Percentiles rank a stretch among this genome's conserved stretches.
Evolutionary conservation across 2,888 invertebrate genomes (phyloP).

Genomic region (Papilio demoleus): DNA sequence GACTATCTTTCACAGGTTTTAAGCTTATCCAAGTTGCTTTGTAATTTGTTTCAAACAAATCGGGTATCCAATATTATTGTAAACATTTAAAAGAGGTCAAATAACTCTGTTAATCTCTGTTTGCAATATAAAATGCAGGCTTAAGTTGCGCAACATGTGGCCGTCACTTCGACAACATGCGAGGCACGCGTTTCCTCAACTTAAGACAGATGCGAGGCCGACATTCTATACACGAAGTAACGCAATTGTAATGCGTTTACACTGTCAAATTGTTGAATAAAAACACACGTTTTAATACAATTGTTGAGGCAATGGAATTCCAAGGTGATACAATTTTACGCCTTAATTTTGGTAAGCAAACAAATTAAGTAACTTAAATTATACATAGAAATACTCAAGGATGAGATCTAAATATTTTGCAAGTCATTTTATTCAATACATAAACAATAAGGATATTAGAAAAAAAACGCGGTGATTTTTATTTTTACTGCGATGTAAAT

Average conservation of each 20-base stretch:
- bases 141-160: not conserved
- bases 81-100: not conserved
- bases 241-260: not conserved
- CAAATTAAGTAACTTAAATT: no score
- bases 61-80: no score
- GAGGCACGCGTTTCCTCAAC: conserved; percentile 30
- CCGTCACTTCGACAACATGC: conserved; percentile 10
- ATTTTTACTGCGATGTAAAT: no score
- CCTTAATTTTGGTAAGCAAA: no score
- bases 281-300: not conserved
- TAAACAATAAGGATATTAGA: no score
- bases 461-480: no score
- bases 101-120: not conserved
- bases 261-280: not conserved
- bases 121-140: conserved; percentile 5
- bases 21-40: no score
- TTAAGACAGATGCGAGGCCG: not conserved
- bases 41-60: no score
- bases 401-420: no score
- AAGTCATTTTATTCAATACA: no score
- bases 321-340: not conserved
- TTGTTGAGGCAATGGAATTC: not conserved
- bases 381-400: no score
- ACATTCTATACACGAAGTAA: not conserved
- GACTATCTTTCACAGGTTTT: no score